These are phyloP conservation scores for Hemiprocne comata DNA, from an alignment of 2,113 vertebrate species.

Conservation along the genomic window DNA sequence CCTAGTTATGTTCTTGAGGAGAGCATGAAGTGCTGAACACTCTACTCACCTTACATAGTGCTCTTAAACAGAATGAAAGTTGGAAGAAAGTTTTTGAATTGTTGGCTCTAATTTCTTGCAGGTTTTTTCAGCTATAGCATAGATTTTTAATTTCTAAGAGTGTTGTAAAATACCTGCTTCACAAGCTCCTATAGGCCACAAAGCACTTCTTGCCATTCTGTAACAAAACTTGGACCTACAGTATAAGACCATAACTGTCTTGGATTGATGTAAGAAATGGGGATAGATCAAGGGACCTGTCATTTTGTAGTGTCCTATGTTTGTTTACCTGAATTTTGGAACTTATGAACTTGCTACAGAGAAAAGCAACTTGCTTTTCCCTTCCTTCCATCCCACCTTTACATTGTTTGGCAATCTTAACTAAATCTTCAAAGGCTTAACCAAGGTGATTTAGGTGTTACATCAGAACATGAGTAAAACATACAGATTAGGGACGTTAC, in stretches of 20 bases:
- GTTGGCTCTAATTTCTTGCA: fast-evolving
- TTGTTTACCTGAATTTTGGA: background rate
- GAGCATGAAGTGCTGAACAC: background rate
- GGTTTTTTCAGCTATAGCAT: background rate
- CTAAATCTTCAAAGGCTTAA: background rate
- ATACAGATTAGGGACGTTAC: background rate
- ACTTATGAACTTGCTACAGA: background rate
- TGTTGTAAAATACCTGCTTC: background rate
- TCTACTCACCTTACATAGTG: background rate
- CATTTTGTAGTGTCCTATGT: background rate
- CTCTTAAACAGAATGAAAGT: background rate
- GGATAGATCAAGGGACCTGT: background rate
- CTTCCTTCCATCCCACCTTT: background rate
- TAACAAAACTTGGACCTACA: background rate
- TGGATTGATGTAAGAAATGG: background rate
- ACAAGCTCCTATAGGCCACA: background rate
- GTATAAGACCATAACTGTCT: background rate
- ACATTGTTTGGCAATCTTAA: background rate
- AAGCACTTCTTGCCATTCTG: background rate
- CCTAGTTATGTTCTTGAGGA: background rate
- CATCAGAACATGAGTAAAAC: background rate
- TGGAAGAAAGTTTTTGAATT: background rate
- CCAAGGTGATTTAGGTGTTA: background rate
- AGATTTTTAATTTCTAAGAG: background rate
- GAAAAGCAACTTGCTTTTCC: background rate